Evolutionary conservation across 2,113 vertebrate species (phyloP).

Genomic region (Xyliphius kryptos): DNA sequence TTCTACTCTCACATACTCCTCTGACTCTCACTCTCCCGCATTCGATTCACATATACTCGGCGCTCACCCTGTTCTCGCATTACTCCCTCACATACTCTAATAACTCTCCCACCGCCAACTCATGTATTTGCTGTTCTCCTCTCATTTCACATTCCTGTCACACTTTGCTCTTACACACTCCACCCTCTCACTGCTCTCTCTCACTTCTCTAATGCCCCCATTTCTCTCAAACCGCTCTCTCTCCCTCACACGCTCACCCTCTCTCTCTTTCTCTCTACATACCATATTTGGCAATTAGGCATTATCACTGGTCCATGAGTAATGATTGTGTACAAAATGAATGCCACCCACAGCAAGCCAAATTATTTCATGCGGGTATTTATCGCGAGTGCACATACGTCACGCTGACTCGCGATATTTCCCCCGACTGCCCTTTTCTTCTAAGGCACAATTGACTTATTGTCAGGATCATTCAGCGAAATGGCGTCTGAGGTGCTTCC

Average conservation of each 20-base stretch:
- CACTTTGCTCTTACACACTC: neutral
- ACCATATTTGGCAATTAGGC: too few relatives aligned
- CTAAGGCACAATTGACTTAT: constrained; percentile 34
- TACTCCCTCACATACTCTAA: neutral
- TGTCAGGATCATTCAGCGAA: constrained; percentile 38
- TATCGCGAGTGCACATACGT: neutral
- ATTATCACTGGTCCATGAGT: too few relatives aligned
- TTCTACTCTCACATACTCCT: neutral
- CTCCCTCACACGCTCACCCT: neutral
- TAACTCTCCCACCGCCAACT: neutral
- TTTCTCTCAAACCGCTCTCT: neutral
- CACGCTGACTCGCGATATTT: neutral
- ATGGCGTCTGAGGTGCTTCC: constrained; percentile 15
- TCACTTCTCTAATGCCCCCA: neutral
- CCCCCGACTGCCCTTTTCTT: constrained; percentile 13
- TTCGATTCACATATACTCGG: neutral
- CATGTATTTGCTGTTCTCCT: neutral
- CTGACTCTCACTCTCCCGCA: neutral
- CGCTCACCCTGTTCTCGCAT: neutral
- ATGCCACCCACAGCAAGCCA: too few relatives aligned
- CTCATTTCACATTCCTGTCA: neutral
- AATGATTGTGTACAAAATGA: too few relatives aligned
- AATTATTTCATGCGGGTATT: neutral
- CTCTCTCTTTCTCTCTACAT: neutral
- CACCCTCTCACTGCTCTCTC: neutral